Evolutionary conservation across 2,113 vertebrate genomes (phyloP), one percentile per base, ranked within the genome.

Genomic region (Cricetomys ansorgei): DNA sequence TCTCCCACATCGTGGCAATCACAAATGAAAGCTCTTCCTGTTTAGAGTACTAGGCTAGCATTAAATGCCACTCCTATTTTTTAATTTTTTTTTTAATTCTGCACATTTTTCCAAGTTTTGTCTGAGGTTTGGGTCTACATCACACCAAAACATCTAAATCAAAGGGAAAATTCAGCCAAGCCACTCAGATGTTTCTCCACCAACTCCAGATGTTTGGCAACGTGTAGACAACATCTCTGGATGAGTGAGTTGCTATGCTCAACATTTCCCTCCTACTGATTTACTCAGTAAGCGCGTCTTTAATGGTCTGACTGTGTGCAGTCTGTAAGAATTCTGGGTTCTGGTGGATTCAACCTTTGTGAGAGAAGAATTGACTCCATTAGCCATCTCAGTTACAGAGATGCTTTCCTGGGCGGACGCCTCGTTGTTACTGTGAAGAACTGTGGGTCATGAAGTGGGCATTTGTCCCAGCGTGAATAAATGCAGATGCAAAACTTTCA

Each of bases 191-290:
- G 77, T 84, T 96, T 96, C 89, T 85, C 72, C 81, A 95, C 97
- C 75, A 96, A 89, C 96, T 96, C 76, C 96, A 97, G 96, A 97
- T 97, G 97, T 97, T 96, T 96, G 97, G 94, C 92, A 94, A 84
- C 93, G 86, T 45, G 25, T 16, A 12, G 67, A 92, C 15, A 53
- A n/a, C 62, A 57, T 59, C 95, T 92, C 89, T 96, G 88, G 53
- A 95, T 95, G 80, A 97, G 21, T 94, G 84, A 96, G 7, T 34
- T 29, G 27, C 43, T 80, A 29, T 16, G 29, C n/a, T 92, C 79
- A 84, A 86, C n/a, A 81, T 89, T 79, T 87, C 94, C 31, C 53
- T 91, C 53, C 57, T 43, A 59, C 40, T 53, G 81, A 25, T 92
- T 92, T 92, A 64, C 75, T 92, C 86, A 59, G n/a, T n/a, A n/a